Evolutionary conservation across 2,888 invertebrate genomes (phyloP).

Genomic region (Drosophila greeni): DNA sequence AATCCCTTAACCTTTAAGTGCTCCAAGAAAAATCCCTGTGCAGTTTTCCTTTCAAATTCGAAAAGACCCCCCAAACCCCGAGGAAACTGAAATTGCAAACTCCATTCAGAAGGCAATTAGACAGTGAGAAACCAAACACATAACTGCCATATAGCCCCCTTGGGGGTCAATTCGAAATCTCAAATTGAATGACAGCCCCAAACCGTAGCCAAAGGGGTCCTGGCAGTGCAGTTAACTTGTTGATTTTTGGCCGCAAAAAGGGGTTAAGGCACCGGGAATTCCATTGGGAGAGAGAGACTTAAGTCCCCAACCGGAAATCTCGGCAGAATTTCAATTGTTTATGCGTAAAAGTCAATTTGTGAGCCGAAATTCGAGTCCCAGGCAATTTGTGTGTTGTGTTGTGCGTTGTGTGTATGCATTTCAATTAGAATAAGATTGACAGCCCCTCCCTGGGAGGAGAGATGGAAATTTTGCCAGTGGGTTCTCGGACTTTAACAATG

Average conservation of each 20-base stretch:
- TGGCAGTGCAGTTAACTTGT: conserved; percentile 60
- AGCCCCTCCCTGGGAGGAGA: conserved; percentile 44
- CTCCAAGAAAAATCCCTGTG: neutral
- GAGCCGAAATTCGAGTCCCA: conserved; percentile 33
- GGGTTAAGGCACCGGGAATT: neutral
- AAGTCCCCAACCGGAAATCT: conserved; percentile 31
- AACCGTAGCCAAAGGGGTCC: conserved; percentile 20
- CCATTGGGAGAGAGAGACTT: neutral
- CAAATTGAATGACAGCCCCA: conserved; percentile 37
- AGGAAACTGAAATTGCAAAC: neutral
- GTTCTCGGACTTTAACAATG: conserved; percentile 40
- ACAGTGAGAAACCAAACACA: conserved; percentile 49
- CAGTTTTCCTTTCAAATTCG: conserved; percentile 13
- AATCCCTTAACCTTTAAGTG: neutral
- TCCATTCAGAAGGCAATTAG: conserved; percentile 50
- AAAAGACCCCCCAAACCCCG: conserved; percentile 12
- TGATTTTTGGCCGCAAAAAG: conserved; percentile 51
- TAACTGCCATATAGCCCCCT: conserved; percentile 11
- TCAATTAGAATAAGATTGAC: conserved; percentile 69
- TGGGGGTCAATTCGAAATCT: conserved; percentile 28
- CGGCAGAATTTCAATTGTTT: conserved; percentile 61
- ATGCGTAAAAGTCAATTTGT: conserved; percentile 67
- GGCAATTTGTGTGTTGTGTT: conserved; percentile 12
- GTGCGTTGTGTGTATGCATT: conserved; percentile 38
- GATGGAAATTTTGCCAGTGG: neutral